Conservation (phyloP, 2,888 invertebrate species). For the Dicranocentrus wangi region DNA sequence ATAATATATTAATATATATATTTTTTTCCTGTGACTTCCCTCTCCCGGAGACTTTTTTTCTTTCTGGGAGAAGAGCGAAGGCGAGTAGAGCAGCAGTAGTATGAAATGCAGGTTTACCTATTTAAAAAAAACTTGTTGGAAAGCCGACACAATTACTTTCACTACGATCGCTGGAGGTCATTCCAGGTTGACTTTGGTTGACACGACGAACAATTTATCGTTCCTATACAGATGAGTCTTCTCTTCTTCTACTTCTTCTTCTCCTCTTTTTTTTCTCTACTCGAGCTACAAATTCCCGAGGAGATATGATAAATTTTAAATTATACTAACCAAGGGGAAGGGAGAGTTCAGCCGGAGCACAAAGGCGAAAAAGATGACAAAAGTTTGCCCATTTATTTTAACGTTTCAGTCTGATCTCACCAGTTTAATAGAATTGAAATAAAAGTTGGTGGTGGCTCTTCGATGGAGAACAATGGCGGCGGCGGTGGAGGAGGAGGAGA, state of each 20-base stretch:
- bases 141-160: neutral
- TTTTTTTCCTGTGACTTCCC: too few relatives aligned
- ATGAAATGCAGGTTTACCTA: too few relatives aligned
- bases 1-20: too few relatives aligned
- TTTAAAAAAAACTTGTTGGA: slow-evolving; percentile 44
- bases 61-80: too few relatives aligned
- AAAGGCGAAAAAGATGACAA: slow-evolving; percentile 67
- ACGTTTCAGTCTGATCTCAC: slow-evolving; percentile 61
- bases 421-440: slow-evolving; percentile 66
- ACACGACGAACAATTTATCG: slow-evolving; percentile 55
- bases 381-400: slow-evolving; percentile 68
- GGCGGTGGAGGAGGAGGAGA: neutral
- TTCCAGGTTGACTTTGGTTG: slow-evolving; percentile 51
- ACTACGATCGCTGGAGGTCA: slow-evolving; percentile 38
- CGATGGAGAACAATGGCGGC: slow-evolving; percentile 57
- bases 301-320: slow-evolving; percentile 63
- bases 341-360: slow-evolving; percentile 35
- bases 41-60: neutral
- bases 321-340: slow-evolving; percentile 34
- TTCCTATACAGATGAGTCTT: slow-evolving; percentile 43
- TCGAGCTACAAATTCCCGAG: slow-evolving; percentile 45
- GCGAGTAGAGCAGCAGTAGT: too few relatives aligned
- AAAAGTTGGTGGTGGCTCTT: slow-evolving; percentile 65
- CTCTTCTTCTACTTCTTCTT: neutral
- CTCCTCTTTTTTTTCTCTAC: neutral